Evolutionary conservation across 2,888 invertebrate species (phyloP), one percentile per base, ranked within the genome.

Genomic region (Pyrrhia umbra): DNA sequence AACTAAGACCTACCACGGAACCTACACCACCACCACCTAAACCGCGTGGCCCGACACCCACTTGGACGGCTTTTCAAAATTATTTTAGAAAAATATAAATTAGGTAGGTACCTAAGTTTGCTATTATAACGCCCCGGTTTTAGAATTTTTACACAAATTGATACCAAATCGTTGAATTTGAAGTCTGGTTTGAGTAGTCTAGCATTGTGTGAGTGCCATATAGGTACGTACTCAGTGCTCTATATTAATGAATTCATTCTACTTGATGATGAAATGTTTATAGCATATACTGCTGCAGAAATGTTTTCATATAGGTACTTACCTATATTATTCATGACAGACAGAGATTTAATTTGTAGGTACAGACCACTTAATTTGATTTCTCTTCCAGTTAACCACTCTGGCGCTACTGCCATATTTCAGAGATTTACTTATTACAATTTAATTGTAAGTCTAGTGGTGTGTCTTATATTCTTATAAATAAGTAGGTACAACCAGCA

Each of bases 121-220:
- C 18, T 39, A 51, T 39, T 63, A 16, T 63, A 34, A 6, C 25
- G 13, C 37, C 45, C 16, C 27, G 21, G 3, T 61, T 8, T 9
- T 37, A 42, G 18, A 34, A 60, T 16, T 50, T 18, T 27, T 20
- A 40, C 25, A 45, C 34, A 34, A 34, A n/a, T 9, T 9, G 6
- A 27, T 8, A 27, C 27, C 27, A 9, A 34, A 34, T 13, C 9
- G 34, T n/a, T n/a, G n/a, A 34, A 34, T 34, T 34, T 67, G 27
- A 37, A 45, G 15, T 4, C 25, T 55, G 56, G 21, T 16, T 30
- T 37, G 16, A 45, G 68, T 68, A 56, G 68, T 56, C 21, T 45
- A 25, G 8, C 13, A 45, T 27, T 27, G 27, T 5, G 34, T 34
- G n/a, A n/a, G n/a, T n/a, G n/a, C n/a, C n/a, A n/a, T n/a, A n/a